phyloP scores from a whole-genome alignment of 2,797 vertebrate species.

The Novumbra hubbsi region DNA sequence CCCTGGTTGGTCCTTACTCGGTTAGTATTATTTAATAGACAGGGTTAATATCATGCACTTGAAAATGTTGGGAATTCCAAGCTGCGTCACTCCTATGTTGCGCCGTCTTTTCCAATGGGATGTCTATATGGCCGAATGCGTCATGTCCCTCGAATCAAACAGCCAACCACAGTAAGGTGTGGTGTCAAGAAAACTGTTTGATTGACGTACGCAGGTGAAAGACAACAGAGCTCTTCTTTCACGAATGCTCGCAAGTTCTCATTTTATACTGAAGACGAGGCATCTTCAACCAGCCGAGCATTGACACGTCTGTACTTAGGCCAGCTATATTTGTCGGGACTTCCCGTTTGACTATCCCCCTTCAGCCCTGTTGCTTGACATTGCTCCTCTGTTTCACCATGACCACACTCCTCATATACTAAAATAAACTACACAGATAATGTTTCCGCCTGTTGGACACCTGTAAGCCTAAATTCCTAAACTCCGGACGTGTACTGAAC shows the following conservation, averaged over 20 bases:
- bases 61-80: constrained; percentile 75
- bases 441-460: constrained; percentile 7
- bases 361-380: constrained; percentile 43
- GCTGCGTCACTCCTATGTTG: constrained; percentile 62
- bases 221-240: constrained; percentile 42
- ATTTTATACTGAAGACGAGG: constrained; percentile 51
- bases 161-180: constrained; percentile 60
- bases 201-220: constrained; percentile 74
- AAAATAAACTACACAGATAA: constrained; percentile 12
- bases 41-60: constrained; percentile 63
- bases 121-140: constrained; percentile 8
- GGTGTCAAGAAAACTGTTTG: constrained; percentile 48
- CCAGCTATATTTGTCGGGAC: constrained; percentile 72
- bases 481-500: neutral
- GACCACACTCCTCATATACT: constrained; percentile 33
- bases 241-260: constrained; percentile 27
- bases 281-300: constrained; percentile 55
- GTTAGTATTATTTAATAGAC: constrained; percentile 13
- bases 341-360: constrained; percentile 66
- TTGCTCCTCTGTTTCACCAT: constrained; percentile 54
- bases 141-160: constrained; percentile 40
- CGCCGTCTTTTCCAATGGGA: constrained; percentile 58
- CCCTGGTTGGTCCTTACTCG: constrained; percentile 13
- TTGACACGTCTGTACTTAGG: constrained; percentile 70
- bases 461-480: neutral